Evolutionary conservation across 2,797 vertebrate species (phyloP).

Genomic region (Sebastes variabilis): DNA sequence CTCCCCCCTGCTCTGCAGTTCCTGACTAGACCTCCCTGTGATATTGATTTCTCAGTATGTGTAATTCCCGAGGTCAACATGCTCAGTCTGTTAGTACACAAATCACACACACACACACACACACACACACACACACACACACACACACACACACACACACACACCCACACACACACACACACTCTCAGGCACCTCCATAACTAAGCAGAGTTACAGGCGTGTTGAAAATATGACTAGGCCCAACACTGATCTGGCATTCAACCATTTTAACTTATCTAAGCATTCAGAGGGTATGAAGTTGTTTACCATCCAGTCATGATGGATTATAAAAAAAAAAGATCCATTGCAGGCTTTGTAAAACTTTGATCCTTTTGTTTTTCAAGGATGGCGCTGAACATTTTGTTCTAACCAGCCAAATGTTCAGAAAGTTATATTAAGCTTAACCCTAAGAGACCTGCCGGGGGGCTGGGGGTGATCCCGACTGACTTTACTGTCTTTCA

Average conservation of each 20-base stretch:
- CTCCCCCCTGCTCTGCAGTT: conserved; percentile 29
- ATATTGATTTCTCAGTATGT: conserved; percentile 68
- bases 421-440: background rate
- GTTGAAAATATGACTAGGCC: conserved; percentile 11
- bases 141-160: conserved; percentile 1
- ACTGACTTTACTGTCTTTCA: too few relatives aligned
- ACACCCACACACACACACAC: conserved; percentile 2
- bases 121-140: background rate
- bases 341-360: background rate
- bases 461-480: fast-evolving
- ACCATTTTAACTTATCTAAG: background rate
- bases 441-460: background rate
- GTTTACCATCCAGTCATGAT: background rate
- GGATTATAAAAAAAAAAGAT: background rate
- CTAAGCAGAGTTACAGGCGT: conserved; percentile 14
- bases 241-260: background rate
- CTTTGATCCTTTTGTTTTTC: background rate
- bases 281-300: conserved; percentile 6
- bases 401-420: background rate
- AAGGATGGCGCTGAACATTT: background rate
- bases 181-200: background rate
- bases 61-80: conserved; percentile 69
- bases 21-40: conserved; percentile 47
- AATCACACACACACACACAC: conserved; percentile 22
- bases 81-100: conserved; percentile 53